Evolutionary conservation across 2,113 vertebrate species (phyloP).

Genomic region (Tyrannus savana): DNA sequence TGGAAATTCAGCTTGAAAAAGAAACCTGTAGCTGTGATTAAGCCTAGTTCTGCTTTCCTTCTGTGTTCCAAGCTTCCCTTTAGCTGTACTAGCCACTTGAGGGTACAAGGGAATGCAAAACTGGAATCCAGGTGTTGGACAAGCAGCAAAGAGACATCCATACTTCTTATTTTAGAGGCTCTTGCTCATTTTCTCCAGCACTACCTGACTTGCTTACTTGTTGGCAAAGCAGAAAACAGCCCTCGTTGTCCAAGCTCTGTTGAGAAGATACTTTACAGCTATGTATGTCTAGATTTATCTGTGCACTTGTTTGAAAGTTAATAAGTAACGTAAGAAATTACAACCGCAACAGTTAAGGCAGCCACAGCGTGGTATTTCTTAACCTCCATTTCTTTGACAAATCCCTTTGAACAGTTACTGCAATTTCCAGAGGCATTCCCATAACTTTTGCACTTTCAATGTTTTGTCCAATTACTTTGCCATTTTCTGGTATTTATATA

Average conservation of each 20-base stretch:
- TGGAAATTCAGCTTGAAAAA: slow-evolving; percentile 14
- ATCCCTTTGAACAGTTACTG: neutral
- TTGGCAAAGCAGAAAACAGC: neutral
- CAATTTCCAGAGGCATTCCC: slow-evolving; percentile 16
- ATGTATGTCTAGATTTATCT: neutral
- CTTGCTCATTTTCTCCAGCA: neutral
- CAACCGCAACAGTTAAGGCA: neutral
- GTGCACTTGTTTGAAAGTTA: neutral
- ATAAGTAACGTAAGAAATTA: neutral
- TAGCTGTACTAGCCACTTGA: neutral
- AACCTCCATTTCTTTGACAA: slow-evolving; percentile 1
- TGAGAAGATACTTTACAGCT: neutral
- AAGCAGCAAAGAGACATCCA: neutral
- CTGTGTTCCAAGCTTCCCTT: neutral
- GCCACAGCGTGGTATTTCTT: neutral
- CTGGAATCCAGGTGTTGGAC: neutral
- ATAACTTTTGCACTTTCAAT: neutral
- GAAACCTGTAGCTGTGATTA: neutral
- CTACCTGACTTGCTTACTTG: neutral
- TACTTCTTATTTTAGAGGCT: neutral
- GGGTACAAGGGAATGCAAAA: neutral
- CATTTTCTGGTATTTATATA: slow-evolving; percentile 35
- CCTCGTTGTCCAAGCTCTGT: neutral
- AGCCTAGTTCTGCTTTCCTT: neutral
- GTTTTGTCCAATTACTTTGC: slow-evolving; percentile 13